A percentile compares a stretch with the other conserved stretches of the same genome.
These are phyloP conservation scores for Ailuropoda melanoleuca DNA, from an alignment of 2,113 vertebrate species.

Conservation along the genomic window DNA sequence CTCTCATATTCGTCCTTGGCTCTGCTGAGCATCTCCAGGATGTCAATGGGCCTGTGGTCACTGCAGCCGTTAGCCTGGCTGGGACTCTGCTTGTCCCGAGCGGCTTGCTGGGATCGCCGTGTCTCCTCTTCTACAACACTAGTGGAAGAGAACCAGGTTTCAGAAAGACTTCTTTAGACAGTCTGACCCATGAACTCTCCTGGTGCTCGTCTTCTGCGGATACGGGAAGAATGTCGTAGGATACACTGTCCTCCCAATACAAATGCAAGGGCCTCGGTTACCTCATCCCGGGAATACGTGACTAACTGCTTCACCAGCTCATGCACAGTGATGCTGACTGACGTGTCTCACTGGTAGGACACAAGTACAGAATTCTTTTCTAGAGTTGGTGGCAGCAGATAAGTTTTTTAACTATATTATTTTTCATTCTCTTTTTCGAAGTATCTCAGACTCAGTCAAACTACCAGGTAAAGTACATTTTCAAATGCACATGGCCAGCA, in stretches of 20 bases:
- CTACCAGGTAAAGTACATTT: neutral
- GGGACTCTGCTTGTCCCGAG: slow-evolving; percentile 87
- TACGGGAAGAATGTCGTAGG: neutral
- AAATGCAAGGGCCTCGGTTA: neutral
- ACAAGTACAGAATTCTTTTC: neutral
- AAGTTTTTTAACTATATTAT: neutral
- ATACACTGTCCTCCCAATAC: neutral
- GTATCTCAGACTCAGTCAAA: neutral
- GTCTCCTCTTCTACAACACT: slow-evolving; percentile 96
- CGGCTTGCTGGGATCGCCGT: slow-evolving; percentile 86
- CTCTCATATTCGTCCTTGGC: slow-evolving; percentile 97
- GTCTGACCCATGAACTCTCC: neutral
- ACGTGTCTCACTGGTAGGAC: neutral
- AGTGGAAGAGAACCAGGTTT: slow-evolving; percentile 30
- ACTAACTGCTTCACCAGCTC: neutral
- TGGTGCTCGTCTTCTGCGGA: neutral
- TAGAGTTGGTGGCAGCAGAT: neutral
- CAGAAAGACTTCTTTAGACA: slow-evolving; percentile 1
- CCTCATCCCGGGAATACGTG: neutral
- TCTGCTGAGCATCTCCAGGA: slow-evolving; percentile 97
- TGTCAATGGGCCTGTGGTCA: slow-evolving; percentile 91
- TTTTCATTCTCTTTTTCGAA: neutral
- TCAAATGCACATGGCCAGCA: neutral
- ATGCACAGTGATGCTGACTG: neutral
- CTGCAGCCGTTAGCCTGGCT: slow-evolving; percentile 88